Base-by-base conservation (phyloP, 2,888 invertebrate species). In the Drosophila robusta region DNA sequence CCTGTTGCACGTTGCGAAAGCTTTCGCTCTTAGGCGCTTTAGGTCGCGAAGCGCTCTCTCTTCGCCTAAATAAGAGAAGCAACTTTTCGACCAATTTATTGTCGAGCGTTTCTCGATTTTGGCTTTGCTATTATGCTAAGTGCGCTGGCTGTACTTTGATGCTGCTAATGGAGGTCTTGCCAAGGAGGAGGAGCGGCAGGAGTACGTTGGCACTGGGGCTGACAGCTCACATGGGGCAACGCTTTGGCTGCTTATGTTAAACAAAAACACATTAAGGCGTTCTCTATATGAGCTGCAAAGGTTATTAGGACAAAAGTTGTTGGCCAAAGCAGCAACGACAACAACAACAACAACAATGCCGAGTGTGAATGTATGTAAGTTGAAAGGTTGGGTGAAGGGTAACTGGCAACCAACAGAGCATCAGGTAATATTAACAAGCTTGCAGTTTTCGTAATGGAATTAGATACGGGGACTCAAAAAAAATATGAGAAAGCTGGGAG, bases 81-180 rank as follows among this genome's bases (percentile, higher is more conserved):
- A 26, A 46, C 16, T 64, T 83, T 87, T 83, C 67, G 86, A 85
- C 82, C 88, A 79, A 70, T 83, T 83, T 66, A 36, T 29, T 54
- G 55, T 44, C 36, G 54, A 60, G 61, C 39, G 58, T 41, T 42
- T 55, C 57, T 16, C 29, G 57, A 50, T 36, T 73, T 56, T 14
- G 54, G 50, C 51, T 52, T 61, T 61, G 65, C 74, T 60, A 83
- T 83, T 83, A 86, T 86, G 80, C 70, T 83, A 88, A 83, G 82
- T 83, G 82, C 76, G 73, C 63, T 65, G 36, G 26, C 57, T 67
- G 66, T 76, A 70, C 84, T 70, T 83, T 68, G 80, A 83, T 64
- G 87, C 74, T 68, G 67, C 70, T 74, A 73, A 82, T 69, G 62
- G 52, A 38, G 44, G 12, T 36, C 29, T 39, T 32, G 18, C 22